Evolutionary conservation across 1,140 invertebrate genomes (phyloP).

Genomic region (Microplitis demolitor): DNA sequence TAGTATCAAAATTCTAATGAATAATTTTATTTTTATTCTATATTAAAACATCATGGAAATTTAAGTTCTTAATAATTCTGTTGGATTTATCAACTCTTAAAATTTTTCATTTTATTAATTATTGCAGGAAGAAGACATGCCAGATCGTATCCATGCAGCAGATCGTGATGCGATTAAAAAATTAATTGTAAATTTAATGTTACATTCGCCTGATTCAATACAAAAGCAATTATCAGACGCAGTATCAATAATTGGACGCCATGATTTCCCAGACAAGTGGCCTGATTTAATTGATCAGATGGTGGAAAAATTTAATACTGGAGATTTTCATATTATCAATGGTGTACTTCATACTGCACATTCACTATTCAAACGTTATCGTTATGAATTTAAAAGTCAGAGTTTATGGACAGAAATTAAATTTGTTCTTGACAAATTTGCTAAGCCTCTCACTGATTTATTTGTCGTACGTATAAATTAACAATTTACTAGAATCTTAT

Average conservation of each 20-base stretch:
- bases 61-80: slow-evolving; percentile 4
- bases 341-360: slow-evolving; percentile 93
- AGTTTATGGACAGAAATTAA: slow-evolving; percentile 96
- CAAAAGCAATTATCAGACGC: slow-evolving; percentile 96
- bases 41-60: neutral
- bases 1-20: too few relatives aligned
- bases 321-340: slow-evolving; percentile 95
- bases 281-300: slow-evolving; percentile 86
- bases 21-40: too few relatives aligned
- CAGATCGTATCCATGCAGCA: slow-evolving; percentile 78
- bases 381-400: slow-evolving; percentile 95
- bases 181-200: slow-evolving; percentile 90
- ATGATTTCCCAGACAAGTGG: slow-evolving; percentile 96
- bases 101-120: slow-evolving; percentile 18
- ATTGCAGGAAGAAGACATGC: slow-evolving; percentile 75
- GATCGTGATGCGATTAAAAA: slow-evolving; percentile 84
- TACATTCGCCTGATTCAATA: slow-evolving; percentile 85
- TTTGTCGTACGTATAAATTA: slow-evolving; percentile 71
- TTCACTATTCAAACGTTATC: slow-evolving; percentile 94
- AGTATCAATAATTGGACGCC: slow-evolving; percentile 91
- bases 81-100: neutral
- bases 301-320: slow-evolving; percentile 87
- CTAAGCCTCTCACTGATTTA: slow-evolving; percentile 89
- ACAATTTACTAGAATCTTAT: neutral
- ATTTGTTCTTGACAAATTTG: slow-evolving; percentile 92